Base-by-base conservation (phyloP, 2,797 vertebrate genomes). In the Pangasius larnaudii region DNA sequence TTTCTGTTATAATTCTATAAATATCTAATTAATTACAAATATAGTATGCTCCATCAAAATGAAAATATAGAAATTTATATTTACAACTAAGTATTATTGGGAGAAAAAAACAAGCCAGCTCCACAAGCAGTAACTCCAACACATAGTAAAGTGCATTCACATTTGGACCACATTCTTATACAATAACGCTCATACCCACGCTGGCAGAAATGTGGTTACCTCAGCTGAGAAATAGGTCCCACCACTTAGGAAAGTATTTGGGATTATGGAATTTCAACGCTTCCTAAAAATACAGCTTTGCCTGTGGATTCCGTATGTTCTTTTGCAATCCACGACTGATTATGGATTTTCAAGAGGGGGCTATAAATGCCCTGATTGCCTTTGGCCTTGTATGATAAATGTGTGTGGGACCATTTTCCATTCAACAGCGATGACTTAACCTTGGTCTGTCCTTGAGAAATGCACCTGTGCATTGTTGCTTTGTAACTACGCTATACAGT, bases 71-170 rank as follows among this genome's bases (percentile, higher is more conserved):
- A 69, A 36, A 46, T 86, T 75, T 58, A 65, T 92, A 81, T 89
- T 69, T 88, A 93, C 87, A 93, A 90, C 74, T 51, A 89, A 90
- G 78, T 89, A 86, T 92, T 91, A 88, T 42, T 85, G 89, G 93
- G 91, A 89, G 86, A 93, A 93, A 93, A 93, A 16, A 51, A 46
- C 42, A 46, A 90, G 85, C 91, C 93, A 94, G 87, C 88, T 94
- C 92, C 90, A 94, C 92, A 94, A 93, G 88, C 94, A 94, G 91
- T 89, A 95, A 93, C 89, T 94, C 91, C 90, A 94, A 94, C 92
- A 94, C 93, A 94, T 92, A 95, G 90, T 95, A 95, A 96, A 96
- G 95, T 96, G 95, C 92, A 90, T 93, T 91, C 87, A 90, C 90
- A 89, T 94, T 91, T 59, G 56, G 78, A 81, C 58, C 78, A 59